Percentiles rank a stretch among this genome's conserved stretches.
Evolutionary conservation across 2,113 vertebrate genomes (phyloP).

Genomic region (Micromys minutus): DNA sequence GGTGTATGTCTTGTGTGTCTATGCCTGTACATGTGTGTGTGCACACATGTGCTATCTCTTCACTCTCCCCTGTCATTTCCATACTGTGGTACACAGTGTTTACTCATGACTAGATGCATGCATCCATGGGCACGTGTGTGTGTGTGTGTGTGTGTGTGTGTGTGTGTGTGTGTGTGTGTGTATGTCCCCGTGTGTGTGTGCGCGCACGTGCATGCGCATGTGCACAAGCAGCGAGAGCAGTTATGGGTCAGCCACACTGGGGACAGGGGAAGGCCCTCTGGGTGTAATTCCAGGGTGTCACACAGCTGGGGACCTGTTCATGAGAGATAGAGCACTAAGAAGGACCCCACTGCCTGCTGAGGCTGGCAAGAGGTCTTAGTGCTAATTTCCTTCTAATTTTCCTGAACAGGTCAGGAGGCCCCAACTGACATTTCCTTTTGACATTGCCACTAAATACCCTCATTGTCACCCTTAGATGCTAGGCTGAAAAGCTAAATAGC

Average conservation of each 20-base stretch:
- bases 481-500: background rate
- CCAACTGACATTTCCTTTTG: background rate
- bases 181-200: too few relatives aligned
- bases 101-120: rapidly evolving
- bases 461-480: slow-evolving; percentile 7
- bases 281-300: background rate
- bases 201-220: too few relatives aligned
- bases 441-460: slow-evolving; percentile 42
- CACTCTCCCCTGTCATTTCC: background rate
- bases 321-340: background rate
- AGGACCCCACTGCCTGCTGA: background rate
- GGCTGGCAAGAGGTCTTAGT: background rate
- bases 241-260: rapidly evolving
- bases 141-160: too few relatives aligned
- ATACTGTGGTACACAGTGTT: too few relatives aligned
- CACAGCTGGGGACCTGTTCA: background rate
- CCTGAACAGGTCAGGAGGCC: background rate
- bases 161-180: rapidly evolving
- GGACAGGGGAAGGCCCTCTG: background rate
- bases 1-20: too few relatives aligned
- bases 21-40: background rate
- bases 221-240: rapidly evolving
- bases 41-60: background rate
- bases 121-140: rapidly evolving
- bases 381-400: background rate